Base-by-base conservation (phyloP, 2,888 invertebrate species). In the Calephelis perditalis region DNA sequence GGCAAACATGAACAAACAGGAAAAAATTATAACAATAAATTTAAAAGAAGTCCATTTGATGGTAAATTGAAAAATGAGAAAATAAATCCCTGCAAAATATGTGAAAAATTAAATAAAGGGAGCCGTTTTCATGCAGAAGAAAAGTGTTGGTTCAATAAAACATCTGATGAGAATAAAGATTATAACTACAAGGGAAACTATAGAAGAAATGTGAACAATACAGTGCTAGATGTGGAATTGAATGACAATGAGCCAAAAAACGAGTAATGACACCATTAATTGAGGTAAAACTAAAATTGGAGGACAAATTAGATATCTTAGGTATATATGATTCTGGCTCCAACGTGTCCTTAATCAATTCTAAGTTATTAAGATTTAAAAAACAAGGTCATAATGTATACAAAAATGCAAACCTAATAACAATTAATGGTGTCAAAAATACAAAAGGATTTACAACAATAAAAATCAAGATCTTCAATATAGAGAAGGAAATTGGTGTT, bases 301-400 rank as follows among this genome's bases (percentile, higher is more conserved):
- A 68, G 58, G 47, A 63, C 35, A 65, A 54, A 8, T 12, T 68
- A n/a, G 63, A 68, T 57, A 49, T 64, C 35, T 65, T 54, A 56
- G 69, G 67, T 43, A 62, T 69, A 8, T 72, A 72, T 64, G 72
- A 72, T 47, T 67, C 70, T 26, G 68, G 69, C 1, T 70, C 67
- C 5, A 66, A 72, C 61, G 67, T 72, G 4, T 70, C 70, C 10
- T 61, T 71, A 55, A 71, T 71, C 43, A 72, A 69, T 65, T 67
- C 68, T 10, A 70, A 55, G 60, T 63, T 70, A 54, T 57, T 68
- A 52, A 64, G 60, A 45, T 15, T 68, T 40, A 59, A 52, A 7
- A 15, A 55, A 55, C 10, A 52, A n/a, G 15, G 52, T 49, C 11
- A 5, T 55, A 57, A 11, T 52, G 4, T 35, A 35, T 49, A 5